Conservation (phyloP, 2,888 invertebrate species). For the Tachystola acroxantha region DNA sequence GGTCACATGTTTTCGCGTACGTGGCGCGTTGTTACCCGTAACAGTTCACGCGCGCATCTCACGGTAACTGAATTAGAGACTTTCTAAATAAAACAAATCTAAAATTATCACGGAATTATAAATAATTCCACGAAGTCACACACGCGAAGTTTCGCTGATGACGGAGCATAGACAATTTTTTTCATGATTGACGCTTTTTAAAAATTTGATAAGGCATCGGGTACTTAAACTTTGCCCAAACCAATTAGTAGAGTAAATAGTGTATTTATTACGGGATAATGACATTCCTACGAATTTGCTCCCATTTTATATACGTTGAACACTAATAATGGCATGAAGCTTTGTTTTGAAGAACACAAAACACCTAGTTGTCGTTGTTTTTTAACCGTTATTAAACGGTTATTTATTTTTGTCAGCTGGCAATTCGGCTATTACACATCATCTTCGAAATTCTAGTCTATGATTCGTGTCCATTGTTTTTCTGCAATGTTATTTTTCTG, state of each 20-base stretch:
- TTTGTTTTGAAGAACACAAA: too few species aligned
- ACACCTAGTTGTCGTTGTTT: too few species aligned
- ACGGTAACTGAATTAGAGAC: conserved; percentile 46
- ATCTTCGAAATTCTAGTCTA: conserved; percentile 68
- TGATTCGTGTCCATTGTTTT: conserved; percentile 77
- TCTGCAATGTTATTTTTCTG: conserved; percentile 79
- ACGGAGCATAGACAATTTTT: conserved; percentile 57
- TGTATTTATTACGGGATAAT: too few species aligned
- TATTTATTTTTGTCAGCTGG: conserved; percentile 16
- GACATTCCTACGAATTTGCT: too few species aligned
- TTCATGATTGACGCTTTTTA: conserved; percentile 17
- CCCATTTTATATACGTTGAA: too few species aligned
- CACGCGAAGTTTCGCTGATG: conserved; percentile 66
- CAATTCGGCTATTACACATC: conserved; percentile 63
- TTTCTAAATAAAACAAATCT: conserved; percentile 52
- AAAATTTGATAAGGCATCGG: too few species aligned
- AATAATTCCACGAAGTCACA: conserved; percentile 63
- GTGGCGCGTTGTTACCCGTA: conserved; percentile 41
- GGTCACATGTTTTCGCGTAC: conserved; percentile 70
- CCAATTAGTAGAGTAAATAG: too few species aligned
- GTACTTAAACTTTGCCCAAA: too few species aligned
- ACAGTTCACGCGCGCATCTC: conserved; percentile 42
- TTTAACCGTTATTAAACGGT: not conserved
- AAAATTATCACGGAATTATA: conserved; percentile 62
- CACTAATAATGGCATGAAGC: too few species aligned